Conservation (phyloP, 2,113 vertebrate genomes). For the Ovibos moschatus region DNA sequence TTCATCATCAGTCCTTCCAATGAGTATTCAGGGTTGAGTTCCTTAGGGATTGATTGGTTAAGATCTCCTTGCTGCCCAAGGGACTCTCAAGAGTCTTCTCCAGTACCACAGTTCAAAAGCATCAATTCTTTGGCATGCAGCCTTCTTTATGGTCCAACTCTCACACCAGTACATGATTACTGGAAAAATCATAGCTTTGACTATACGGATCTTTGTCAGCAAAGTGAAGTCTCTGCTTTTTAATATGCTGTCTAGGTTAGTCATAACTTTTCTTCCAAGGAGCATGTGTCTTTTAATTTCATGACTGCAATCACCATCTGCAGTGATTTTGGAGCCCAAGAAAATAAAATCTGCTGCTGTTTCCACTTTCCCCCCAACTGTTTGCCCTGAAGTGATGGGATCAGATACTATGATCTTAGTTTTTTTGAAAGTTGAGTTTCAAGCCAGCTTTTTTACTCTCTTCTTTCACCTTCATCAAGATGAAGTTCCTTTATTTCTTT, state of each 20-base stretch:
- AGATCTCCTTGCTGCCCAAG: background rate
- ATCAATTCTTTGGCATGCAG: background rate
- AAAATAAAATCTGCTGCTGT: background rate
- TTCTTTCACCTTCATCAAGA: background rate
- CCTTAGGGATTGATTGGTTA: background rate
- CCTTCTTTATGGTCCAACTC: background rate
- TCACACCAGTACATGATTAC: background rate
- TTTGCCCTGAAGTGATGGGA: background rate
- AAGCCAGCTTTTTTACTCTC: background rate
- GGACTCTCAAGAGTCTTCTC: background rate
- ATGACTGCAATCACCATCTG: background rate
- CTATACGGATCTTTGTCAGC: fast-evolving
- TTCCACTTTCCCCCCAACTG: background rate
- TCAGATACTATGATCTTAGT: background rate
- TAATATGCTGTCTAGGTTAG: background rate
- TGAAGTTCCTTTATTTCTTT: background rate
- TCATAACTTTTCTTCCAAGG: background rate
- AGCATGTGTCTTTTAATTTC: background rate
- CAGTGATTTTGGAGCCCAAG: background rate
- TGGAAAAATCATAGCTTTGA: background rate
- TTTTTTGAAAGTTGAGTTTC: background rate
- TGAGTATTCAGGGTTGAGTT: background rate
- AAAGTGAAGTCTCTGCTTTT: background rate
- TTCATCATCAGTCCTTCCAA: background rate
- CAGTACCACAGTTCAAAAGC: background rate